These are phyloP conservation scores for Benitochromis conjunctus DNA, from an alignment of 2,113 vertebrate species.

Conservation along the genomic window DNA sequence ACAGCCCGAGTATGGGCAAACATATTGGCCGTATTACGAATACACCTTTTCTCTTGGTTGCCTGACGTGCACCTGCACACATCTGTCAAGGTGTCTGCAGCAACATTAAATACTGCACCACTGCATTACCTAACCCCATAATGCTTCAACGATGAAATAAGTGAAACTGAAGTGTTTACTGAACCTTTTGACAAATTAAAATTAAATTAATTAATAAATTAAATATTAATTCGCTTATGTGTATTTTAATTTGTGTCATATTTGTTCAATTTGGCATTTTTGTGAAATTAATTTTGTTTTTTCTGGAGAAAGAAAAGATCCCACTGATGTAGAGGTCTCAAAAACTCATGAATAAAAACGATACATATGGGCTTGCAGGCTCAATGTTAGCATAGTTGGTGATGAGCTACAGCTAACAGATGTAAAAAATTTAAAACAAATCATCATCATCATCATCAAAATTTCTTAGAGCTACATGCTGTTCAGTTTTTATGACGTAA, in stretches of 20 bases:
- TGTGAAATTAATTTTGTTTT: background rate
- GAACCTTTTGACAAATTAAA: background rate
- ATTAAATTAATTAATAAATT: background rate
- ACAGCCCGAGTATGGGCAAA: background rate
- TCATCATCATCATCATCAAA: background rate
- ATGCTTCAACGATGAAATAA: background rate
- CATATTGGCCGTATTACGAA: slow-evolving; percentile 10
- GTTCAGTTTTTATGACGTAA: background rate
- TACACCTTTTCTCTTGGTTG: background rate
- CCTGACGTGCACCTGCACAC: background rate
- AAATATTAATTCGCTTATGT: background rate
- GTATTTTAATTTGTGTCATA: background rate
- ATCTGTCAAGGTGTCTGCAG: background rate
- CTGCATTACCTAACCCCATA: background rate
- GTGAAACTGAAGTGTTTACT: background rate
- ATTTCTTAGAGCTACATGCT: background rate
- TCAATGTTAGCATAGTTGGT: background rate
- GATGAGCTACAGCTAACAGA: background rate
- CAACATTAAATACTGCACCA: background rate
- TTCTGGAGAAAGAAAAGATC: background rate
- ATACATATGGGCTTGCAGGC: background rate
- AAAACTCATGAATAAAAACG: background rate
- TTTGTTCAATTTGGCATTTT: background rate
- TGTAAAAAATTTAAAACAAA: background rate
- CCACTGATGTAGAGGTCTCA: background rate